Base-by-base conservation (phyloP, 2,888 invertebrate species). In the Stenotaenia linearis region DNA sequence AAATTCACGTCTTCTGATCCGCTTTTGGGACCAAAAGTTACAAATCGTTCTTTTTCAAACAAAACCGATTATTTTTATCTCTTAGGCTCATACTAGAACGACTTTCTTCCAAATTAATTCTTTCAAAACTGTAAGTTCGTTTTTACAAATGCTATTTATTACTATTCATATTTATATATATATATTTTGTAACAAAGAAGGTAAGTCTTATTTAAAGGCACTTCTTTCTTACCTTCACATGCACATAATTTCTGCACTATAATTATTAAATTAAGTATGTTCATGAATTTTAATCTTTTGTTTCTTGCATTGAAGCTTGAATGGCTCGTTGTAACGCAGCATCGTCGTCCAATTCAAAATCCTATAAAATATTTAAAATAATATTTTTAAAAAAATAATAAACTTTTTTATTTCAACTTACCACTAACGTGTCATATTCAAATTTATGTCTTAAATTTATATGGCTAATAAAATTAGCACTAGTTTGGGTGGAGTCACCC, bases 351-450 rank as follows among this genome's bases (percentile, higher is more conserved):
- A 69, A 69, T 69, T 69, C 18, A 69, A 69, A 69, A 69, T 69
- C 69, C 69, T 69, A 23, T 6, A 69, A 69, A 23, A 69, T 23
- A 25, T 18, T 18, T 7, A 10, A 7, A 56, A 18, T 10, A 56
- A 18, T 28, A 28, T 18, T 56, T 18, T 25, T 9, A 9, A 28
- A 18, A 25, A 69, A 18, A 18, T 2, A 21, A 56, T 56, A 21
- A 56, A 18, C 6, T 56, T 21, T 56, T 10, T 23, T 12, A 9
- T 18, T 9, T 9, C 2, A 12, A 69, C 69, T 75, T 75, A 75
- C 75, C 18, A 75, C 75, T 75, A 75, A 75, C 5, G 75, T 75
- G 18, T 75, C 75, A 32, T 75, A 75, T 75, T 75, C 75, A 75
- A 75, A 75, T 75, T 32, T 25, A 75, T 75, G 75, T 32, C 75